Base-by-base conservation (phyloP, 2,797 vertebrate species). In the Leptodactylus fallax region DNA sequence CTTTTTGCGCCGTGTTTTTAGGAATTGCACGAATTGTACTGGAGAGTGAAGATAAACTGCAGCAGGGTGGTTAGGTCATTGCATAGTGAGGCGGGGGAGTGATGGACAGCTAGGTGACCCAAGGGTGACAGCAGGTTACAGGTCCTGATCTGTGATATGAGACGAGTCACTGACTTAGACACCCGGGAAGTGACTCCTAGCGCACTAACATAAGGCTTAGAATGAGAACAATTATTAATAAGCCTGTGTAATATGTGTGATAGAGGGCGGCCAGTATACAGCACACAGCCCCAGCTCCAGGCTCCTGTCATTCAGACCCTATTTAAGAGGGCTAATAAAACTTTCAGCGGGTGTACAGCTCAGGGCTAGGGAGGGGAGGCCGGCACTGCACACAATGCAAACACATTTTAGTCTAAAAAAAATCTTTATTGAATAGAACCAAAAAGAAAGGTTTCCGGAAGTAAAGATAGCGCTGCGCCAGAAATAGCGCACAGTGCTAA, bases 71-170 rank as follows among this genome's bases (percentile, higher is more conserved):
- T 36, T 4, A 36, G 36, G 36, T 36, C 36, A 10, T 21, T 58
- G 67, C 71, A 91, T 90, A 53, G 90, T 90, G 45, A 14, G 51
- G 25, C n/a, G 47, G 87, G 85, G 86, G 90, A 90, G 90, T 93
- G 91, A 94, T 91, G 91, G 87, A 93, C 87, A 91, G 90, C 77
- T 21, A 84, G 87, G 90, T 95, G 95, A 95, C 94, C 95, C 83
- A 78, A 3, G 45, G 94, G 95, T 95, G 94, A 90, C 88, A 91
- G 88, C 91, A 93, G 90, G 93, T 94, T 93, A 93, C 93, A 90
- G 92, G 93, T 93, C 93, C 92, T 93, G 91, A 94, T 94, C 91
- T 92, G 91, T 84, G 80, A 90, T 83, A 79, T 88, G 81, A 58
- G 91, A 90, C 7, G 21, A 63, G 23, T 5, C 60, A 63, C 17